These are phyloP conservation scores for Calliphora vicina DNA, from an alignment of 1,140 invertebrate genomes.

Conservation along the genomic window DNA sequence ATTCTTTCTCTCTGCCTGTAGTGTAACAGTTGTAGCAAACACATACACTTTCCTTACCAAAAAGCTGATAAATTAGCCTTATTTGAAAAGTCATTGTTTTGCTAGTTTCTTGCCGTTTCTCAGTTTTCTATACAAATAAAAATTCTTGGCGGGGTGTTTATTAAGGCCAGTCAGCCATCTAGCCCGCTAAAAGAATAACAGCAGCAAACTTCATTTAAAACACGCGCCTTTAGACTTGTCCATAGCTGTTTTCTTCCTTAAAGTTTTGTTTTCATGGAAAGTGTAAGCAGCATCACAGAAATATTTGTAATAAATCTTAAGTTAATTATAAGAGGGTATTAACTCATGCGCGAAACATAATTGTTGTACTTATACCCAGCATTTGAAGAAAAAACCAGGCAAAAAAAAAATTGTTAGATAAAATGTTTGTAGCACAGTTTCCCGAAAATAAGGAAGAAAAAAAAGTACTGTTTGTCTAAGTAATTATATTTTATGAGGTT, in stretches of 20 bases:
- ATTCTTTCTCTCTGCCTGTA: not conserved
- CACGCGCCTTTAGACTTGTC: slow-evolving; percentile 1
- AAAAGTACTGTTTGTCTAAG: slow-evolving; percentile 45
- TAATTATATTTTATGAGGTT: slow-evolving; percentile 63
- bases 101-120: slow-evolving; percentile 39
- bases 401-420: not conserved
- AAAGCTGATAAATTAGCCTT: slow-evolving; percentile 61
- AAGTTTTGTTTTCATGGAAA: not conserved
- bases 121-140: slow-evolving; percentile 34
- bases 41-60: not conserved
- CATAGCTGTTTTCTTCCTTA: not conserved
- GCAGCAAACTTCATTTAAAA: not conserved
- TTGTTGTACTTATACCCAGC: slow-evolving; percentile 20
- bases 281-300: slow-evolving; percentile 40
- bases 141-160: slow-evolving; percentile 22
- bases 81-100: slow-evolving; percentile 59
- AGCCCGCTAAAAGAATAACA: not conserved
- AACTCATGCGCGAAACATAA: slow-evolving; percentile 50
- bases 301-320: slow-evolving; percentile 60
- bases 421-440: not conserved
- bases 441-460: not conserved
- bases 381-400: not conserved
- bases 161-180: not conserved
- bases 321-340: slow-evolving; percentile 62
- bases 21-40: not conserved